Conservation (phyloP, 2,113 vertebrate genomes). For the Oryzias javanicus region DNA sequence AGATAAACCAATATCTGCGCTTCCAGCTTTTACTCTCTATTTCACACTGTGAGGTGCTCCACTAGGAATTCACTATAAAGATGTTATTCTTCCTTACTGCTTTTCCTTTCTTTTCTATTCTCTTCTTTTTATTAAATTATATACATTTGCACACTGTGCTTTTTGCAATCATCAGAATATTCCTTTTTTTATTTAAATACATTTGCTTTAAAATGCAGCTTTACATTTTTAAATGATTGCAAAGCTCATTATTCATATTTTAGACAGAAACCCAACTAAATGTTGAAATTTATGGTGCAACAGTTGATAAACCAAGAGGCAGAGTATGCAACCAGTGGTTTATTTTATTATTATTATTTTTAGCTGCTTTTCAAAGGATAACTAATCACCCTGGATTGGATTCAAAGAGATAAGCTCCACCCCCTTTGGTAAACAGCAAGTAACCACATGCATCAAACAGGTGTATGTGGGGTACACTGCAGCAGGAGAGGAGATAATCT, state of each 20-base stretch:
- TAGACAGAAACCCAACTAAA: background rate
- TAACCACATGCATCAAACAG: constrained; percentile 40
- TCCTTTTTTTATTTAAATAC: too few species aligned
- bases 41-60: constrained; percentile 56
- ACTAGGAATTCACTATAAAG: constrained; percentile 57
- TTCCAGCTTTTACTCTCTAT: constrained; percentile 63
- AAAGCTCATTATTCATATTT: background rate
- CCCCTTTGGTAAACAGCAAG: constrained; percentile 27
- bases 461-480: constrained; percentile 3
- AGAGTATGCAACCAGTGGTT: constrained; percentile 1
- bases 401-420: constrained; percentile 31
- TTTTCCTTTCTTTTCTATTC: background rate
- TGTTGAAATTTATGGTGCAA: background rate
- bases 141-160: too few species aligned
- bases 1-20: constrained; percentile 70
- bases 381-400: constrained; percentile 1
- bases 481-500: background rate
- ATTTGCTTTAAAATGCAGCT: too few species aligned
- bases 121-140: constrained; percentile 1
- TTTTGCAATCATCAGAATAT: too few species aligned
- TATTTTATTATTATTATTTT: background rate
- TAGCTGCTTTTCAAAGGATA: background rate
- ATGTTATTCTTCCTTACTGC: constrained; percentile 13
- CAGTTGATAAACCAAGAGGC: background rate
- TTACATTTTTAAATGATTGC: too few species aligned